Evolutionary conservation across 2,113 vertebrate species (phyloP).

Genomic region (Pelobates fuscus): DNA sequence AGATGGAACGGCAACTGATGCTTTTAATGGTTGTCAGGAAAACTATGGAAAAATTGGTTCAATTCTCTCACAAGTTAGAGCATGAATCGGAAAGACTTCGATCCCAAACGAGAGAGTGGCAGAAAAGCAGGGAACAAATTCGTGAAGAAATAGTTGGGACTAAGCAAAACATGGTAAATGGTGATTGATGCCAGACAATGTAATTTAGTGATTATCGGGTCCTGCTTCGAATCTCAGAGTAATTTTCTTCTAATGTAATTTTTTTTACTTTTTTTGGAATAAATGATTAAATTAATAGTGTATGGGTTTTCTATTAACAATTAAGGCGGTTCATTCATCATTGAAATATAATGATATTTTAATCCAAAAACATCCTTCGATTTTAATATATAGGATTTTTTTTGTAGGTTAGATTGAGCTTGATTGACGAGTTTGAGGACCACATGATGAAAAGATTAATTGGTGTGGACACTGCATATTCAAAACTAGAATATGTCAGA

Average conservation of each 20-base stretch:
- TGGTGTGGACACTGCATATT: slow-evolving; percentile 66
- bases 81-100: slow-evolving; percentile 58
- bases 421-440: slow-evolving; percentile 68
- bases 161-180: slow-evolving; percentile 55
- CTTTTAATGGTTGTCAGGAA: slow-evolving; percentile 67
- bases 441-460: slow-evolving; percentile 64
- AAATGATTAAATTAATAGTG: too few species aligned
- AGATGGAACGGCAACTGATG: slow-evolving; percentile 72
- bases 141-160: slow-evolving; percentile 2
- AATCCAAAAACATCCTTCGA: too few species aligned
- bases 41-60: slow-evolving; percentile 68
- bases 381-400: not conserved
- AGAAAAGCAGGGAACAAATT: not conserved
- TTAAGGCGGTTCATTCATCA: too few species aligned
- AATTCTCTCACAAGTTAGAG: slow-evolving; percentile 68
- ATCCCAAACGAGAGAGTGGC: slow-evolving; percentile 57
- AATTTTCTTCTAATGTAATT: too few species aligned
- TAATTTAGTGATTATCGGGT: too few species aligned
- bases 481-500: slow-evolving; percentile 67
- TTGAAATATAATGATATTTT: too few species aligned
- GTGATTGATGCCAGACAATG: too few species aligned
- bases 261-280: too few species aligned
- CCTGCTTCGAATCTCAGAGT: too few species aligned
- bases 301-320: too few species aligned
- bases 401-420: slow-evolving; percentile 64